Evolutionary conservation across 2,113 vertebrate species (phyloP).

Genomic region (Centropristis striata): DNA sequence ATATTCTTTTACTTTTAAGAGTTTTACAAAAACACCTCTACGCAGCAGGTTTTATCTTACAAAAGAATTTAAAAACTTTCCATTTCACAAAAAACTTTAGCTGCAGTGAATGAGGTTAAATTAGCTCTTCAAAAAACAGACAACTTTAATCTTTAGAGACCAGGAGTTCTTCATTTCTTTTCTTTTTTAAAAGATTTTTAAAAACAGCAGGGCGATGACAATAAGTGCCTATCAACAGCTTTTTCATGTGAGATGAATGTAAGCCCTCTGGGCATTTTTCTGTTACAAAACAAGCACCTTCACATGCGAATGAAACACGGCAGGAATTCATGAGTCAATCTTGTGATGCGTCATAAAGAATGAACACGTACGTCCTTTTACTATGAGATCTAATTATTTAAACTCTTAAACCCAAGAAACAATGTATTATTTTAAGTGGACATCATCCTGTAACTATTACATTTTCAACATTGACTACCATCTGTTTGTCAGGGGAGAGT

Average conservation of each 20-base stretch:
- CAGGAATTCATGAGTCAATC: constrained; percentile 7
- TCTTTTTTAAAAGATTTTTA: background rate
- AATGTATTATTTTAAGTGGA: constrained; percentile 61
- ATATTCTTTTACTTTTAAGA: background rate
- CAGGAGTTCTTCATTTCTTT: background rate
- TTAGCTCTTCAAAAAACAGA: background rate
- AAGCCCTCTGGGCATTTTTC: background rate
- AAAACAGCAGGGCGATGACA: background rate
- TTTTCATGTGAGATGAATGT: background rate
- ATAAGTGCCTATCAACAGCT: background rate
- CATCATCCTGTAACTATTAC: constrained; percentile 59
- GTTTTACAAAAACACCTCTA: background rate
- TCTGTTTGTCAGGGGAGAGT: background rate
- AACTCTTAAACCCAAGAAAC: background rate
- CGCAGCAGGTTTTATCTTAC: background rate
- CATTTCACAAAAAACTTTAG: background rate
- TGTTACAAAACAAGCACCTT: background rate
- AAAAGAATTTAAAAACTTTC: background rate
- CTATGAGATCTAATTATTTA: background rate
- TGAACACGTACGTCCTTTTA: background rate
- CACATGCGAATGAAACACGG: background rate
- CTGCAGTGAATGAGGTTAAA: background rate
- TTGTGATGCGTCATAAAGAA: background rate
- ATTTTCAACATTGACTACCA: background rate
- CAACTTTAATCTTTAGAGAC: background rate